These are phyloP conservation scores for Zaprionus lineosus DNA, from an alignment of 2,888 invertebrate species.

Conservation along the genomic window DNA sequence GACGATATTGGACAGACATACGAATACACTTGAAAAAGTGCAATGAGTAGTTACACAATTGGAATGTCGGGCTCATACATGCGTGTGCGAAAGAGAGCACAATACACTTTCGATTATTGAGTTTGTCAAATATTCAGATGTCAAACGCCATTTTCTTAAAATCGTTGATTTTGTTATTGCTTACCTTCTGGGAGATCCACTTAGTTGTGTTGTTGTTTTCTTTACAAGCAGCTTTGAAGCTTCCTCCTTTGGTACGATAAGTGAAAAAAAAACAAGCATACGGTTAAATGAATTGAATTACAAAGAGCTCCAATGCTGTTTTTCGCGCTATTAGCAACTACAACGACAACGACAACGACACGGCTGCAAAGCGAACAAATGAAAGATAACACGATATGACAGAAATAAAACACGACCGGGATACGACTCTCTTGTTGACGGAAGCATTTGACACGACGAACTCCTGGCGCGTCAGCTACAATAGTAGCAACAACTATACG, in stretches of 20 bases:
- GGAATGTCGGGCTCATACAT: slow-evolving; percentile 9
- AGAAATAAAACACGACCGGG: slow-evolving; percentile 17
- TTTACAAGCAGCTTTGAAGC: slow-evolving; percentile 43
- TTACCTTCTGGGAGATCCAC: slow-evolving; percentile 29
- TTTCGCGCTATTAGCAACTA: slow-evolving; percentile 25
- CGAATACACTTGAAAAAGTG: slow-evolving; percentile 28
- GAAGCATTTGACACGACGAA: slow-evolving; percentile 46
- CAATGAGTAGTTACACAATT: slow-evolving; percentile 68
- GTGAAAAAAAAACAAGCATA: slow-evolving; percentile 32
- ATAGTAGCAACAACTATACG: slow-evolving; percentile 25
- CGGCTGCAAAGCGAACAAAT: slow-evolving; percentile 8
- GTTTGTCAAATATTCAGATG: slow-evolving; percentile 49
- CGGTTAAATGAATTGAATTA: slow-evolving; percentile 18
- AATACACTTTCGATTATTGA: slow-evolving; percentile 69
- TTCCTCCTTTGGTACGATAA: slow-evolving; percentile 38
- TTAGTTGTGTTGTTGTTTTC: slow-evolving; percentile 27
- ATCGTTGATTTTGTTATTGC: slow-evolving; percentile 6
- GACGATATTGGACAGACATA: too few relatives aligned
- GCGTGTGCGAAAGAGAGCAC: slow-evolving; percentile 36
- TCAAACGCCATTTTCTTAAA: slow-evolving; percentile 40
- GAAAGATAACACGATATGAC: slow-evolving; percentile 28
- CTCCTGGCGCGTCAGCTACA: slow-evolving; percentile 43
- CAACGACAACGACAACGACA: slow-evolving; percentile 22
- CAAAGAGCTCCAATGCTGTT: slow-evolving; percentile 23
- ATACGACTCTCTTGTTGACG: slow-evolving; percentile 56